Percentiles rank a stretch among this genome's conserved stretches.
Conservation (phyloP, 2,113 vertebrate species). For the Alces alces region DNA sequence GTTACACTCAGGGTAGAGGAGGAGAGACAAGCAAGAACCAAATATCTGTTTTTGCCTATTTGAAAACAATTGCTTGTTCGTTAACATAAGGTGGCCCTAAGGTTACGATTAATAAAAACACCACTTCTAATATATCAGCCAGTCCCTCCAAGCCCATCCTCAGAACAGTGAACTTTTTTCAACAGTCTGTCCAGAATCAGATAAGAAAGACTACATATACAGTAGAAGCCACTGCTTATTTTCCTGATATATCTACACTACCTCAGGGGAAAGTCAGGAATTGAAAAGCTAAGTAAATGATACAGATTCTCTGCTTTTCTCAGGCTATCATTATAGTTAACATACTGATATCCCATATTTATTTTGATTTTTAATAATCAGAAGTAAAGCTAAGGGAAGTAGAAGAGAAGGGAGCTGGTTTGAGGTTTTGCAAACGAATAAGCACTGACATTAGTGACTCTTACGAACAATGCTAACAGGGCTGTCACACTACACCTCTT, state of each 20-base stretch:
- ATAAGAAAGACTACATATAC: not conserved
- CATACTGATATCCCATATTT: not conserved
- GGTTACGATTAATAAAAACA: not conserved
- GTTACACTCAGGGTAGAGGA: not conserved
- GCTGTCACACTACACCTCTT: not conserved
- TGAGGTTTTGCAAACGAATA: slow-evolving; percentile 3
- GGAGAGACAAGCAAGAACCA: not conserved
- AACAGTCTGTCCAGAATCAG: not conserved
- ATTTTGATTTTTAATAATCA: slow-evolving; percentile 31
- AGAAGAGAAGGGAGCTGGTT: not conserved
- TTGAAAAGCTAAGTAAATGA: slow-evolving; percentile 20
- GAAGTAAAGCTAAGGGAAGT: not conserved
- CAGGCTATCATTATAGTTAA: not conserved
- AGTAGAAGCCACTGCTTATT: not conserved
- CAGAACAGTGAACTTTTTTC: not conserved
- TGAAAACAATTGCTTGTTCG: not conserved
- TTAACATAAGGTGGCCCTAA: not conserved
- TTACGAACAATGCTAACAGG: not conserved
- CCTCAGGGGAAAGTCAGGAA: not conserved
- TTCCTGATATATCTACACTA: not conserved
- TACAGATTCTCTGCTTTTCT: not conserved
- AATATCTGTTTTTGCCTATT: not conserved
- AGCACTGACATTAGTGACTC: not conserved
- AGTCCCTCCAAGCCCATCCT: not conserved
- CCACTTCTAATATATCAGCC: not conserved